These are phyloP conservation scores for Sebastes flavidus DNA, from an alignment of 2,797 vertebrate genomes.

Conservation along the genomic window DNA sequence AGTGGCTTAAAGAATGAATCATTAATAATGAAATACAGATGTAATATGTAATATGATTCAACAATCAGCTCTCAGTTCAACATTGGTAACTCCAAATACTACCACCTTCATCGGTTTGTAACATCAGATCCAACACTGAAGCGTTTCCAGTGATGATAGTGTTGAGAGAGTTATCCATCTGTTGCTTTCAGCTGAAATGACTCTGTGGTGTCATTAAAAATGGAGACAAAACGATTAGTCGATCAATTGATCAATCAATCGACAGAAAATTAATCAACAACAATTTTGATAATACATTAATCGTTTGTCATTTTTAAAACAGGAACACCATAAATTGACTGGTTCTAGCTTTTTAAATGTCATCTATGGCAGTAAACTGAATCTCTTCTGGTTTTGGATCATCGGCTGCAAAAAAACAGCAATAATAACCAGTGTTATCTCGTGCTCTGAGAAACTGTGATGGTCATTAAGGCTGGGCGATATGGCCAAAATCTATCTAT, in stretches of 20 bases:
- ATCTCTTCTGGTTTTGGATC: not conserved
- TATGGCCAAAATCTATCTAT: too few relatives aligned
- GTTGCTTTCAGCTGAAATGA: not conserved
- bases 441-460: not conserved
- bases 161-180: not conserved
- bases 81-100: not conserved
- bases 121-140: not conserved
- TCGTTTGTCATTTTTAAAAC: not conserved
- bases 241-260: not conserved
- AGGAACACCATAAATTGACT: not conserved
- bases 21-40: not conserved
- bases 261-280: not conserved
- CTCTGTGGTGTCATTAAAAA: not conserved
- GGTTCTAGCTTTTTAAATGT: not conserved
- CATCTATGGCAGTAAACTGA: not conserved
- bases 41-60: not conserved
- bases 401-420: not conserved
- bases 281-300: not conserved
- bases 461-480: too few relatives aligned
- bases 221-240: not conserved
- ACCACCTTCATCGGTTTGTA: not conserved
- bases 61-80: not conserved
- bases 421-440: not conserved
- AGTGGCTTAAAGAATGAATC: not conserved
- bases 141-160: not conserved